phyloP scores from a whole-genome alignment of 2,113 vertebrate species.

The Diadophis punctatus region DNA sequence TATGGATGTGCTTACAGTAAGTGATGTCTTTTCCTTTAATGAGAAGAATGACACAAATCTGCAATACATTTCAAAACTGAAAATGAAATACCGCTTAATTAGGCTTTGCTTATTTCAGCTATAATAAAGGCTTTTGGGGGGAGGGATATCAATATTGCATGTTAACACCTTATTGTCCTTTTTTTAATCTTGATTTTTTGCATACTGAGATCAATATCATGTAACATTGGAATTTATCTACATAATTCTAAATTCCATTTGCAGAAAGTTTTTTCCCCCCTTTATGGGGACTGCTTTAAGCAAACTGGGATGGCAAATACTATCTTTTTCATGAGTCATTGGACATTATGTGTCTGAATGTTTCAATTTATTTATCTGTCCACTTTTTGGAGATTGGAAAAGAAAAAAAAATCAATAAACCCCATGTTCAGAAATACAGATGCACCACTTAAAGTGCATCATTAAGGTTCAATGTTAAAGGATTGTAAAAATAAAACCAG shows the following conservation, averaged over 20 bases:
- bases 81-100: slow-evolving; percentile 19
- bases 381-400: not conserved
- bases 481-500: not conserved
- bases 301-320: not conserved
- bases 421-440: not conserved
- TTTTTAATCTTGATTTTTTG: slow-evolving; percentile 13
- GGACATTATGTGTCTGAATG: not conserved
- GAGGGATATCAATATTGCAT: not conserved
- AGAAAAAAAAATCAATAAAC: not conserved
- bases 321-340: not conserved
- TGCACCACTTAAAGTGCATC: not conserved
- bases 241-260: not conserved
- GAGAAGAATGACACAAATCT: slow-evolving; percentile 1
- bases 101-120: not conserved
- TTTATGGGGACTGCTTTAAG: not conserved
- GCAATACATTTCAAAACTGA: slow-evolving; percentile 4
- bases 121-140: not conserved
- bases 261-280: not conserved
- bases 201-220: not conserved
- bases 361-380: not conserved
- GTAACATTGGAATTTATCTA: not conserved
- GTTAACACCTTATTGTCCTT: not conserved
- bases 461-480: not conserved
- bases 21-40: slow-evolving; percentile 52
- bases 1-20: slow-evolving; percentile 85